phyloP scores from a whole-genome alignment of 2,888 invertebrate species.

The Scelioninae gen. 1 region DNA sequence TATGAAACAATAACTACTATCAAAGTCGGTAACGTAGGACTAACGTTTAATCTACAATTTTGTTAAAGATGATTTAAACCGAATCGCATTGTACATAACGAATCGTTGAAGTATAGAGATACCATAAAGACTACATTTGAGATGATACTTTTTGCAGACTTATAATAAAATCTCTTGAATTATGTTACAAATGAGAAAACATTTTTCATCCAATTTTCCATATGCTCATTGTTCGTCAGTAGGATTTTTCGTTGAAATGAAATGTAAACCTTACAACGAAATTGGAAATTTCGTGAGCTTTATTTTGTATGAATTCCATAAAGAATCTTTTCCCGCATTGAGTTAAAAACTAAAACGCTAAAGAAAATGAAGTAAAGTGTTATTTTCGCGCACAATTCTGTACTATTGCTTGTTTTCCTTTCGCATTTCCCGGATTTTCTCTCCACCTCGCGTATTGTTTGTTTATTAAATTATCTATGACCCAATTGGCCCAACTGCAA shows the following conservation, averaged over 20 bases:
- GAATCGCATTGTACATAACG: too few relatives aligned
- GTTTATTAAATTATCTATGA: constrained; percentile 79
- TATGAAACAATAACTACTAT: too few relatives aligned
- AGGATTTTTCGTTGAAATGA: constrained; percentile 23
- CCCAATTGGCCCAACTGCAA: constrained; percentile 76
- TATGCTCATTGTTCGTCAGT: constrained; percentile 15
- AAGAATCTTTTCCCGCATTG: constrained; percentile 30
- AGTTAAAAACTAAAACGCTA: constrained; percentile 40
- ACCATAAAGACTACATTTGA: neutral
- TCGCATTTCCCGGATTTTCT: constrained; percentile 46
- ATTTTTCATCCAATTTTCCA: constrained; percentile 27
- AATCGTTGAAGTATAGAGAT: too few relatives aligned
- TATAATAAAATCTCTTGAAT: constrained; percentile 17
- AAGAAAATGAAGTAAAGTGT: constrained; percentile 34
- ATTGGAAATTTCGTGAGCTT: constrained; percentile 22
- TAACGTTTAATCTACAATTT: too few relatives aligned
- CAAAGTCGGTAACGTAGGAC: too few relatives aligned
- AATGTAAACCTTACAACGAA: constrained; percentile 28
- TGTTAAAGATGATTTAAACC: too few relatives aligned
- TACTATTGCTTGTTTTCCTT: constrained; percentile 40
- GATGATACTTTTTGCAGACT: constrained; percentile 9
- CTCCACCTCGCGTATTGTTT: constrained; percentile 71
- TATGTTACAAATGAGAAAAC: constrained; percentile 12
- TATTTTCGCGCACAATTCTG: constrained; percentile 38
- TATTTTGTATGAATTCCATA: constrained; percentile 22